Evolutionary conservation across 35 echinoderm and acorn worm species (phyloP), one percentile per base, ranked within the genome.

Genomic region (Lytechinus pictus): DNA sequence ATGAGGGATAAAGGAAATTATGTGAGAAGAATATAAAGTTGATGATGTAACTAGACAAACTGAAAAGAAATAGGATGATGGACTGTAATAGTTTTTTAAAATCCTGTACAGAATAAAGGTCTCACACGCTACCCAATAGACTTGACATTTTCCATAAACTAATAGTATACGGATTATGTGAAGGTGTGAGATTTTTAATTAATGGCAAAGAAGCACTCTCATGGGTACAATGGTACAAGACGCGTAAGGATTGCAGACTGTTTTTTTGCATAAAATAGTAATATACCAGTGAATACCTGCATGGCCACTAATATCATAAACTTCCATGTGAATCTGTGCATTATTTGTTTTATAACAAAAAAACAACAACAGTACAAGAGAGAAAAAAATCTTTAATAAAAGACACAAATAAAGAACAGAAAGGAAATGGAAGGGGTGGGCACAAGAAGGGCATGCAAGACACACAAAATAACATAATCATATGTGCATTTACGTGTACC

Each of bases 331-430:
- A 4, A 24, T 24, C 21, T 79, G 14, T 7, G 13, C n/a, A 24
- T 79, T n/a, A 79, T 79, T 79, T n/a, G 14, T 79, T 24, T 79
- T 79, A 24, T 19, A 79, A 79, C 9, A 21, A 21, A 89, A 54
- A 90, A 52, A 29, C 87, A 13, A 90, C 7, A 52, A 13, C 52
- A 90, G 28, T 44, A 89, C 5, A 28, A 51, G 4, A n/a, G 86
- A 51, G 8, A 8, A 88, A 28, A 51, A 27, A 44, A 44, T 44
- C n/a, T 27, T 88, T 11, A 51, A 3, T 51, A 11, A 27, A 88
- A 88, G n/a, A n/a, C n/a, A n/a, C n/a, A n/a, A n/a, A n/a, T n/a
- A n/a, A 88, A 51, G 10, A 88, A 88, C 9, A 88, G 86, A 88
- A 51, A 88, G 86, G 27, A 51, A 88, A n/a, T 4, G 86, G 86